These are phyloP conservation scores for Erpornis zantholeuca DNA, from an alignment of 2,113 vertebrate genomes.

Conservation along the genomic window DNA sequence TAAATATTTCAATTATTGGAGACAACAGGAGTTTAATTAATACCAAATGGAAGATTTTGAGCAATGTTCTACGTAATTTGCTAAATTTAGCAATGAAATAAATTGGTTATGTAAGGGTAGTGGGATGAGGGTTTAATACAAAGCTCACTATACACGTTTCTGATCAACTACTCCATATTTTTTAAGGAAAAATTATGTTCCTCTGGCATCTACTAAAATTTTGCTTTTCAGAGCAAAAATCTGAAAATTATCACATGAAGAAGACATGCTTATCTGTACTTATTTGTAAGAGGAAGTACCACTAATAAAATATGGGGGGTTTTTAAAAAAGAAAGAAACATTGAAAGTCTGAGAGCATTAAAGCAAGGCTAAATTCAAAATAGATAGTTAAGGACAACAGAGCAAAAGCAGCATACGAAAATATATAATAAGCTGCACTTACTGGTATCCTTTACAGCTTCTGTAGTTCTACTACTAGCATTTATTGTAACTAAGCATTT, in stretches of 20 bases:
- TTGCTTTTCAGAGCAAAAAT: background rate
- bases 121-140: constrained; percentile 60
- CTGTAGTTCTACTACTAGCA: background rate
- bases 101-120: constrained; percentile 73
- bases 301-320: background rate
- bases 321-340: background rate
- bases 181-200: background rate
- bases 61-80: constrained; percentile 74
- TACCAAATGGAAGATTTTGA: constrained; percentile 75
- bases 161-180: constrained; percentile 35
- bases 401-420: background rate
- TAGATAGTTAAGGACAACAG: background rate
- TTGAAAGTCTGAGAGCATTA: background rate
- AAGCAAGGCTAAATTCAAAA: background rate
- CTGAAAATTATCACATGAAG: background rate
- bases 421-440: background rate
- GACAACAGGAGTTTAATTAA: constrained; percentile 80
- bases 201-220: background rate
- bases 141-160: constrained; percentile 36
- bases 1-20: constrained; percentile 80
- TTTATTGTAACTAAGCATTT: background rate
- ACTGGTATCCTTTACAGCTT: background rate
- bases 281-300: background rate
- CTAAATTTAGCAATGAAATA: constrained; percentile 79
- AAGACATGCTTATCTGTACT: background rate